These are phyloP conservation scores for Euphydryas editha DNA, from an alignment of 2,888 invertebrate species.

Conservation along the genomic window DNA sequence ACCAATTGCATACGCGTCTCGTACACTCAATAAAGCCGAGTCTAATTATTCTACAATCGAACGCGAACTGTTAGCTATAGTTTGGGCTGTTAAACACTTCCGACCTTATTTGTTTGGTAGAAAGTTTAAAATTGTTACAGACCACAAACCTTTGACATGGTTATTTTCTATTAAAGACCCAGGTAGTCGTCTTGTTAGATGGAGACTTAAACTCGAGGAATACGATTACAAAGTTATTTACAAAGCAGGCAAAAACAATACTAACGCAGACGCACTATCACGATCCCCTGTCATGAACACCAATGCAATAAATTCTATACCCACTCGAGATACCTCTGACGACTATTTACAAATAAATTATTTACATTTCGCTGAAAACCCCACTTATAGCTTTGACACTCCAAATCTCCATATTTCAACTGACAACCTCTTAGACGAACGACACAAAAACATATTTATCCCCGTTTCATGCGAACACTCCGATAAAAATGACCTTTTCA, in stretches of 20 bases:
- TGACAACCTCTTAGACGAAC: constrained; percentile 43
- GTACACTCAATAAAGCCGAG: constrained; percentile 47
- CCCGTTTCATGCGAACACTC: constrained; percentile 43
- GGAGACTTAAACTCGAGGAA: constrained; percentile 38
- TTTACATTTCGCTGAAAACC: constrained; percentile 28
- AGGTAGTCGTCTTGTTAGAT: constrained; percentile 44
- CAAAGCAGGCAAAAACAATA: constrained; percentile 47
- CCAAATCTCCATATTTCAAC: constrained; percentile 41
- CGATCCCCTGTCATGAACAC: constrained; percentile 40
- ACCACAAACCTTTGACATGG: constrained; percentile 46
- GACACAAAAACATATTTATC: constrained; percentile 49
- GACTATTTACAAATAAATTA: constrained; percentile 41
- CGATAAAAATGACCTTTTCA: constrained; percentile 44
- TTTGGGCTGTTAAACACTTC: constrained; percentile 45
- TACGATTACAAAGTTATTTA: constrained; percentile 44
- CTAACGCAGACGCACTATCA: constrained; percentile 48
- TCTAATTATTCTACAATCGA: constrained; percentile 44
- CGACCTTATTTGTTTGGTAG: too few relatives aligned
- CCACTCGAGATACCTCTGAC: constrained; percentile 14
- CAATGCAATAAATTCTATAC: constrained; percentile 34
- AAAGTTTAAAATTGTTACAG: constrained; percentile 24
- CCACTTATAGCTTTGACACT: constrained; percentile 31
- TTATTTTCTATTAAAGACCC: constrained; percentile 48
- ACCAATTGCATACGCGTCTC: constrained; percentile 41
- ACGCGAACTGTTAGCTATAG: constrained; percentile 44